Percentiles rank a stretch among this genome's conserved stretches.
phyloP scores from a whole-genome alignment of 2,888 invertebrate species.

The Drosophila falleni region DNA sequence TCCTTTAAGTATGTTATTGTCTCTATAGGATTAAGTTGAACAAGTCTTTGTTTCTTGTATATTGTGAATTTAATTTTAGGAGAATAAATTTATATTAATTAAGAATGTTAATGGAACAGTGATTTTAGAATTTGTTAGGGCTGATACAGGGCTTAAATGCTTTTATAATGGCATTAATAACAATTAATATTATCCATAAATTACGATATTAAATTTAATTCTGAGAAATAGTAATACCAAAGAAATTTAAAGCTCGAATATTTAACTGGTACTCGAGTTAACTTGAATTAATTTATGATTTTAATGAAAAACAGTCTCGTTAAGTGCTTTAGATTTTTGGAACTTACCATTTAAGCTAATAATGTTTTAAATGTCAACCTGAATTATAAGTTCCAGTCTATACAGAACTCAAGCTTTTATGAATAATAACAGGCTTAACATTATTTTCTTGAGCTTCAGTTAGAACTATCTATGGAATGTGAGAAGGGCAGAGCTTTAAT shows the following conservation, averaged over 20 bases:
- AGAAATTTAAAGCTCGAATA: not conserved
- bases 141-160: not conserved
- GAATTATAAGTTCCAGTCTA: not conserved
- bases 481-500: constrained; percentile 16
- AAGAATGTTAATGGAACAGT: not conserved
- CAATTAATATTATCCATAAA: too few species aligned
- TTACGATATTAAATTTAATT: not conserved
- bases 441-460: not conserved
- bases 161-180: too few species aligned
- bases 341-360: too few species aligned
- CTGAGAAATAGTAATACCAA: not conserved
- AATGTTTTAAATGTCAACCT: too few species aligned
- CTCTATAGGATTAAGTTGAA: not conserved
- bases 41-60: not conserved
- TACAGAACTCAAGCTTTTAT: not conserved
- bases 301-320: too few species aligned
- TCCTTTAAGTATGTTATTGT: not conserved
- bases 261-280: too few species aligned
- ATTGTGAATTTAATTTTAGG: not conserved
- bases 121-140: not conserved
- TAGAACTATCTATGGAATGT: not conserved
- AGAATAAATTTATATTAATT: not conserved
- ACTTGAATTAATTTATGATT: too few species aligned
- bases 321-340: too few species aligned
- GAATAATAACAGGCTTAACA: not conserved